phyloP scores from a whole-genome alignment of 1,140 invertebrate genomes.

The Drosophila varians region DNA sequence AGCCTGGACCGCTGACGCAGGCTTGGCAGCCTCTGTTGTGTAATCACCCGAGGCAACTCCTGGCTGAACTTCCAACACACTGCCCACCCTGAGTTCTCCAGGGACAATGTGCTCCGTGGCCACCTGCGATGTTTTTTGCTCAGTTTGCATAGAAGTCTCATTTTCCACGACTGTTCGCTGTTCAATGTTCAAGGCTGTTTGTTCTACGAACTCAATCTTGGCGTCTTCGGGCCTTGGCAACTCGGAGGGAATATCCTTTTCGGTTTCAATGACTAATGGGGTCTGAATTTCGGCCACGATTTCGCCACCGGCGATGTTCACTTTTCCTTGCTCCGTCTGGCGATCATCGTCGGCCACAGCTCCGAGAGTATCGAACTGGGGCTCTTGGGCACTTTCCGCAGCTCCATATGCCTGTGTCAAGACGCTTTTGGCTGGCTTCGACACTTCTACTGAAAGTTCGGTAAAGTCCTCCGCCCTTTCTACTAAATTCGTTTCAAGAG shows the following conservation, averaged over 20 bases:
- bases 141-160: conserved; percentile 17
- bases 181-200: conserved; percentile 53
- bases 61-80: conserved; percentile 39
- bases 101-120: conserved; percentile 19
- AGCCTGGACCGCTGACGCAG: conserved; percentile 14
- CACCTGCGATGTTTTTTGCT: conserved; percentile 4
- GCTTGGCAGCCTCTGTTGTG: not conserved
- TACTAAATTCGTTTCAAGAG: conserved; percentile 30
- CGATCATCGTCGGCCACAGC: conserved; percentile 3
- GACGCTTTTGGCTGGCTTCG: conserved; percentile 37
- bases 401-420: conserved; percentile 30
- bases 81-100: conserved; percentile 36
- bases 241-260: conserved; percentile 14
- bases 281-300: conserved; percentile 49
- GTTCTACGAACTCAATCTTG: conserved; percentile 52
- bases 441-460: conserved; percentile 10
- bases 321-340: conserved; percentile 20
- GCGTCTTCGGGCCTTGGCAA: conserved; percentile 29
- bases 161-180: conserved; percentile 48
- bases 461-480: conserved; percentile 43
- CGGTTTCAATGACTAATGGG: conserved; percentile 42
- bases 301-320: conserved; percentile 78
- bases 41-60: conserved; percentile 29
- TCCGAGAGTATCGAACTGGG: conserved; percentile 37
- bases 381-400: conserved; percentile 35